These are phyloP conservation scores for Amphiura filiformis DNA, from an alignment of 35 echinoderm and acorn worm species.

Conservation along the genomic window DNA sequence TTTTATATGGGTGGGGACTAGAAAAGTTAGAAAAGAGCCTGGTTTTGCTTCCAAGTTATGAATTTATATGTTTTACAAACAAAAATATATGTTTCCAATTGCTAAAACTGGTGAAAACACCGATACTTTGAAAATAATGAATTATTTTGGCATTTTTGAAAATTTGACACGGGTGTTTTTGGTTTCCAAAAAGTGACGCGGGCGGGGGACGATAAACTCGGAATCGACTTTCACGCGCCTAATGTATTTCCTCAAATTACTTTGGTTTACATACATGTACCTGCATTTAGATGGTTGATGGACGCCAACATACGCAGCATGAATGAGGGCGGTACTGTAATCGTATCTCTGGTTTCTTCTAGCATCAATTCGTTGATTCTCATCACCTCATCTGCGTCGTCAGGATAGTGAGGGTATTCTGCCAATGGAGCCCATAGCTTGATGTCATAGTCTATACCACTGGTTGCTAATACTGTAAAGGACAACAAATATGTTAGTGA, in stretches of 20 bases:
- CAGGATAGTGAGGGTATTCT: conserved; percentile 47
- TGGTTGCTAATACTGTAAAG: conserved; percentile 95
- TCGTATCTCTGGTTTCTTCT: conserved; percentile 97
- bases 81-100: not conserved
- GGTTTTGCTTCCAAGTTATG: too few relatives aligned
- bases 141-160: too few relatives aligned
- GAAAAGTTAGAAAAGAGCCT: too few relatives aligned
- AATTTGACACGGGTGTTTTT: too few relatives aligned
- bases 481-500: too few relatives aligned
- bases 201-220: too few relatives aligned
- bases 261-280: conserved; percentile 33
- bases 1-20: too few relatives aligned
- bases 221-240: not conserved
- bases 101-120: not conserved
- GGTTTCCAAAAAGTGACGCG: not conserved
- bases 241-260: not conserved
- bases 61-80: too few relatives aligned
- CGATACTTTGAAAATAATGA: too few relatives aligned
- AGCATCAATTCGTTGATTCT: conserved; percentile 98
- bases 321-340: conserved; percentile 97
- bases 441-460: conserved; percentile 98
- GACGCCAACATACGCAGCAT: conserved; percentile 96
- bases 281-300: conserved; percentile 84
- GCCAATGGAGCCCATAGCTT: conserved; percentile 87
- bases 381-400: conserved; percentile 84